Evolutionary conservation across 2,797 vertebrate species (phyloP), one percentile per base, ranked within the genome.

Genomic region (Chloroceryle amazona): DNA sequence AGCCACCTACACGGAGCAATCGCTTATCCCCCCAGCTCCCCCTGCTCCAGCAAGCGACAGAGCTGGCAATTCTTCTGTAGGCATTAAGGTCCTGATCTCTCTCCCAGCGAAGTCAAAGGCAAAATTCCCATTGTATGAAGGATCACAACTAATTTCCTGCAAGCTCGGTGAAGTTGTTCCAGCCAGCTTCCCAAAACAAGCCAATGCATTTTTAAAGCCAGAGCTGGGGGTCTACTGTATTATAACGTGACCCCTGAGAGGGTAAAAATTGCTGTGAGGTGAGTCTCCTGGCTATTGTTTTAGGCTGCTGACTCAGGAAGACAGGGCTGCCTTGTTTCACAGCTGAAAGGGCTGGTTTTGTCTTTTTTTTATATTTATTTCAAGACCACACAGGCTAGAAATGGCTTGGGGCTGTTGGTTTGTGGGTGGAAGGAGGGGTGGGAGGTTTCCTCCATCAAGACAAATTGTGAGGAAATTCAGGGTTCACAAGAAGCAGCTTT

Each of bases 191-290:
- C 90, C 89, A 75, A 95, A 94, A 76, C 44, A 91, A 95, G 76
- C 29, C 95, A 89, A 91, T 86, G 89, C 39, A 94, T 96, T 95
- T 96, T 92, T 89, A 94, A 91, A 95, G 80, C 74, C 67, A 67
- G 71, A 89, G 67, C n/a, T 80, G 52, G 44, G 78, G 88, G 63
- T 63, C 88, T 82, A 49, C 71, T 90, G 63, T 84, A 57, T 85
- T 90, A 91, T 61, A 86, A 86, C 2, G 1, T 93, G 90, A 92
- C 88, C 91, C 95, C 68, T 47, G 78, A 90, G 86, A 95, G 81
- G 52, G 78, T 46, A 87, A 62, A 85, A 94, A 90, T 73, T 70
- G 90, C 90, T 90, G 9, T 0, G n/a, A 94, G 93, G 93, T 96
- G 83, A 95, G 91, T 76, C 80, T 95, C 74, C 76, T 35, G 58